These are phyloP conservation scores for Redunca redunca DNA, from an alignment of 2,113 vertebrate genomes.

Conservation along the genomic window DNA sequence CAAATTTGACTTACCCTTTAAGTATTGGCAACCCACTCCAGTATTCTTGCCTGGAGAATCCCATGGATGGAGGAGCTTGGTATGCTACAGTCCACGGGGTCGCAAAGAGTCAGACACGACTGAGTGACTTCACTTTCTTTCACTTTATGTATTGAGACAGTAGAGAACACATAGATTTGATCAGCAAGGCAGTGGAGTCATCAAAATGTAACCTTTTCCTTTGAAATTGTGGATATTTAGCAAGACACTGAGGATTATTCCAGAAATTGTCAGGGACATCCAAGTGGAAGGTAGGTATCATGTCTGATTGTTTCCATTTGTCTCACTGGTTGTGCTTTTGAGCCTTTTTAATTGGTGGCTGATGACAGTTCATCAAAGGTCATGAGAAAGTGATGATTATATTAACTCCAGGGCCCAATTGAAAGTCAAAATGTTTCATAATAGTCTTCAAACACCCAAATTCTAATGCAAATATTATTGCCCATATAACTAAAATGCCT, in stretches of 20 bases:
- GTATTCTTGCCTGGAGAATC: too few relatives aligned
- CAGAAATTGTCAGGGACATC: background rate
- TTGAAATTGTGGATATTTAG: background rate
- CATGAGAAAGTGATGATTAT: background rate
- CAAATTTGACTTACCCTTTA: background rate
- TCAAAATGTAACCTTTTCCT: background rate
- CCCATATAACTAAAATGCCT: background rate
- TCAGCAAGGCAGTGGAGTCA: background rate
- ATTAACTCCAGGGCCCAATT: background rate
- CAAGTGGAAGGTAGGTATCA: background rate
- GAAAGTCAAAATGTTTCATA: background rate
- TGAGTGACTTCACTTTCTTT: too few relatives aligned
- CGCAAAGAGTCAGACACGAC: too few relatives aligned
- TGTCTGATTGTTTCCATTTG: background rate
- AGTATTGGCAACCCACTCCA: background rate
- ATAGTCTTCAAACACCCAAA: background rate
- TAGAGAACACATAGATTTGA: background rate
- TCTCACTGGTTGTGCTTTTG: background rate
- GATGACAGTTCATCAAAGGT: background rate
- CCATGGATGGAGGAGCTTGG: too few relatives aligned
- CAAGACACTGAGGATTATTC: background rate
- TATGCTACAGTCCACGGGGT: too few relatives aligned
- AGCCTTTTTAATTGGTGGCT: background rate
- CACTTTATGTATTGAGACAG: background rate
- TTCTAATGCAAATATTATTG: background rate